Base-by-base conservation (phyloP, 2,797 vertebrate species). In the Paramormyrops hopkinsi region DNA sequence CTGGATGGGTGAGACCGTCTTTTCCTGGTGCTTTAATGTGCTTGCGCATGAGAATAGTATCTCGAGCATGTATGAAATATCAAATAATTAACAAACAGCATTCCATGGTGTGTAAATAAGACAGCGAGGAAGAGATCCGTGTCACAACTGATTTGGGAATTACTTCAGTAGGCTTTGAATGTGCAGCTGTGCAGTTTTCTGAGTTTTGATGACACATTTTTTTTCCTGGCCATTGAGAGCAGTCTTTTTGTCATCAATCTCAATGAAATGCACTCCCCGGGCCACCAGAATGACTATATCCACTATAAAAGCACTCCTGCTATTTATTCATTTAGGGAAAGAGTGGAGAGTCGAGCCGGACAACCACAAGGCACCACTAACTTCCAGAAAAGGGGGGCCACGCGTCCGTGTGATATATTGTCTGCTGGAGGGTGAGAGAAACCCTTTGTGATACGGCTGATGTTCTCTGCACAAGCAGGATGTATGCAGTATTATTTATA, bases 261-360 rank as follows among this genome's bases (percentile, higher is more conserved):
- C 53, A 87, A 37, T 87, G 85, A 59, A 87, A 59, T 9, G 29
- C 29, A 53, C 85, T 87, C 85, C 85, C 53, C 53, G 65, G 53
- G 53, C 51, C 50, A 87, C 85, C 85, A 56, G 53, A 87, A 87
- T 56, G 85, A 87, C 85, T 56, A 87, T 59, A 87, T 84, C 29
- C 53, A 56, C 85, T 87, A 87, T 87, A 87, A 87, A 87, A 54
- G 85, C 85, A 56, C 85, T 87, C 51, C 53, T 86, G 53, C 84
- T 87, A 56, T 41, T 87, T 87, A 87, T 87, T 87, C 33, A 87
- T 87, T 87, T 87, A 87, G 85, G 85, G 85, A 51, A 87, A 48
- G 84, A 56, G 85, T 87, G 51, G 85, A 87, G 33, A 56, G 85
- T 59, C 53, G 50, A 51, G 22, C 85, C 7, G 53, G 51, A 59